These are phyloP conservation scores for Popillia japonica DNA, from an alignment of 1,140 invertebrate genomes.

Conservation along the genomic window DNA sequence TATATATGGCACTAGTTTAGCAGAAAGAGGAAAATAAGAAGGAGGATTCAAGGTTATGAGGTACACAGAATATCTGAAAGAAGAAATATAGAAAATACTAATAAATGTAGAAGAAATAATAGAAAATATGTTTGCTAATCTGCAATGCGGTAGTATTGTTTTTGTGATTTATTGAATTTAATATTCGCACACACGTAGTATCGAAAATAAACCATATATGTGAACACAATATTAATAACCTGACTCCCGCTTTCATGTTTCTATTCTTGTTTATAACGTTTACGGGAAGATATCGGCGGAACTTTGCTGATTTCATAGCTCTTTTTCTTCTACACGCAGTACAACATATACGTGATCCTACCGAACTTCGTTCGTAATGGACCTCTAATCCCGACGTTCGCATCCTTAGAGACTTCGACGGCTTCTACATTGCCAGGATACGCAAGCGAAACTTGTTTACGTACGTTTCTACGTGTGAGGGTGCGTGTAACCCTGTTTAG, in stretches of 20 bases:
- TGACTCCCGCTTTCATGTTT: background rate
- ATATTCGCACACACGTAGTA: background rate
- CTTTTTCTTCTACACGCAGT: background rate
- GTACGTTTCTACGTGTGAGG: conserved; percentile 1
- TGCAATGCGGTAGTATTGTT: background rate
- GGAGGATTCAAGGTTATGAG: too few relatives aligned
- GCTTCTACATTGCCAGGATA: background rate
- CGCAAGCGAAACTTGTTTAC: conserved; percentile 10
- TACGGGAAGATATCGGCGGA: background rate
- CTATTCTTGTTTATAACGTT: background rate
- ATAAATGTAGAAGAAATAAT: too few relatives aligned
- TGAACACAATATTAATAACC: background rate
- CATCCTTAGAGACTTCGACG: conserved; percentile 8
- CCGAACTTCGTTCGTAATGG: conserved; percentile 9
- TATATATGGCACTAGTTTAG: too few relatives aligned
- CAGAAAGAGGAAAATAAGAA: too few relatives aligned
- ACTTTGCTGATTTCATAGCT: background rate
- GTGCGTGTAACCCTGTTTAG: conserved; percentile 8
- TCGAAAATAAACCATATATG: background rate
- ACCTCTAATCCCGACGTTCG: conserved; percentile 13
- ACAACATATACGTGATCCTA: background rate
- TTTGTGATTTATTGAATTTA: background rate
- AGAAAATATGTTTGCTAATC: background rate
- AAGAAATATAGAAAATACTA: too few relatives aligned
- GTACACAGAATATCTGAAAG: too few relatives aligned